Evolutionary conservation across 2,113 vertebrate genomes (phyloP).

Genomic region (Alexandromys fortis): DNA sequence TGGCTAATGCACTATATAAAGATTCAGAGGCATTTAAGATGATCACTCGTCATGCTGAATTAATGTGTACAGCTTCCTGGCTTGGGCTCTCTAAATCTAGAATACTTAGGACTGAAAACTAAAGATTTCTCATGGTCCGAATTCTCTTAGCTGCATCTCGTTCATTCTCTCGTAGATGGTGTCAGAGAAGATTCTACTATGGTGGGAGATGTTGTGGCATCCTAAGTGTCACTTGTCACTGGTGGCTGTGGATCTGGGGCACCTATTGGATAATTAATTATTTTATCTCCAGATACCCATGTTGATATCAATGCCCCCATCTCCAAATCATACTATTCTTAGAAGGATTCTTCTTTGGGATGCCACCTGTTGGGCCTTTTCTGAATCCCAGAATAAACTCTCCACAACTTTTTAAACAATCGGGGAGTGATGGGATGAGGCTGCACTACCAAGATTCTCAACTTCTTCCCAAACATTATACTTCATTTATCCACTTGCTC

Average conservation of each 20-base stretch:
- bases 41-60: conserved; percentile 54
- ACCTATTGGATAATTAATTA: background rate
- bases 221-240: accelerated
- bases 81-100: conserved; percentile 26
- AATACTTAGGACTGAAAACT: background rate
- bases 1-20: conserved; percentile 65
- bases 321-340: background rate
- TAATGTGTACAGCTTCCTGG: conserved; percentile 66
- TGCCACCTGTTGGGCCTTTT: background rate
- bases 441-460: background rate
- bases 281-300: background rate
- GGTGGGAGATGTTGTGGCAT: background rate
- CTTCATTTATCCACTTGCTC: background rate
- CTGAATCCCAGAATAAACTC: background rate
- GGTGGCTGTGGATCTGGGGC: background rate
- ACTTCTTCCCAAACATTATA: background rate
- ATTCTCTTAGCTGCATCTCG: background rate
- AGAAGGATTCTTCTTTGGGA: background rate
- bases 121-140: background rate
- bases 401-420: background rate
- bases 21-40: conserved; percentile 72
- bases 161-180: background rate
- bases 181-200: background rate
- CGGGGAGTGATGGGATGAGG: background rate
- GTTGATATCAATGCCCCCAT: background rate